These are phyloP conservation scores for Tupaia chinensis DNA, from an alignment of 2,113 vertebrate species.

Conservation along the genomic window DNA sequence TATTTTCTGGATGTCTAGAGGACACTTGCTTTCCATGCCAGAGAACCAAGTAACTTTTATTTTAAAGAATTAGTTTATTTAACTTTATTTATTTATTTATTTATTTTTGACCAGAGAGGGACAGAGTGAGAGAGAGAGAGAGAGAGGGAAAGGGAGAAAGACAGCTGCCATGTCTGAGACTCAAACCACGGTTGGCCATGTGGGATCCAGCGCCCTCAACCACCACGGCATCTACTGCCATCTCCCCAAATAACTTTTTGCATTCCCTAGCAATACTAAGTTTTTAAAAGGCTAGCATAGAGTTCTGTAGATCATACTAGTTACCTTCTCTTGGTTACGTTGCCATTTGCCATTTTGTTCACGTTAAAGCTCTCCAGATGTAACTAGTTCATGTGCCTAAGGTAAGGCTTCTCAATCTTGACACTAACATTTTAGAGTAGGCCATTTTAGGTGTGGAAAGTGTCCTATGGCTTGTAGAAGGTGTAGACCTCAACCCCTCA, in stretches of 20 bases:
- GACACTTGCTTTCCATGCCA: not conserved
- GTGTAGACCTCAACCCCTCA: not conserved
- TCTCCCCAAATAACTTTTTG: not conserved
- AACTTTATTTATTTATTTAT: too few relatives aligned
- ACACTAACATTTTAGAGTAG: not conserved
- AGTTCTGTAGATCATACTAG: not conserved
- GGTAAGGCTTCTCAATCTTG: not conserved
- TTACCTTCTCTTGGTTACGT: not conserved
- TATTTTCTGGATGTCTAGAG: not conserved
- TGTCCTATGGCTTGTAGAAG: not conserved
- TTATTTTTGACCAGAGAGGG: too few relatives aligned
- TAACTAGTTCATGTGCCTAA: not conserved
- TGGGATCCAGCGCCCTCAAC: too few relatives aligned
- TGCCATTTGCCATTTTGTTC: not conserved
- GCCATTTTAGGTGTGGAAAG: not conserved
- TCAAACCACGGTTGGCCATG: too few relatives aligned
- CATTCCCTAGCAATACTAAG: not conserved
- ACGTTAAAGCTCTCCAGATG: not conserved
- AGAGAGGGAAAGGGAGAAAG: too few relatives aligned
- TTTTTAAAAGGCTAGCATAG: not conserved
- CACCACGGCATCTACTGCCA: too few relatives aligned
- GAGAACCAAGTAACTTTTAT: not conserved
- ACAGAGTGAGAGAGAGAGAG: too few relatives aligned
- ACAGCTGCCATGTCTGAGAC: too few relatives aligned
- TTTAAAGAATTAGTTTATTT: too few relatives aligned